Evolutionary conservation across 92 coral and sea anemone species (phyloP), one percentile per base, ranked within the genome.

Genomic region (Porites divaricata): DNA sequence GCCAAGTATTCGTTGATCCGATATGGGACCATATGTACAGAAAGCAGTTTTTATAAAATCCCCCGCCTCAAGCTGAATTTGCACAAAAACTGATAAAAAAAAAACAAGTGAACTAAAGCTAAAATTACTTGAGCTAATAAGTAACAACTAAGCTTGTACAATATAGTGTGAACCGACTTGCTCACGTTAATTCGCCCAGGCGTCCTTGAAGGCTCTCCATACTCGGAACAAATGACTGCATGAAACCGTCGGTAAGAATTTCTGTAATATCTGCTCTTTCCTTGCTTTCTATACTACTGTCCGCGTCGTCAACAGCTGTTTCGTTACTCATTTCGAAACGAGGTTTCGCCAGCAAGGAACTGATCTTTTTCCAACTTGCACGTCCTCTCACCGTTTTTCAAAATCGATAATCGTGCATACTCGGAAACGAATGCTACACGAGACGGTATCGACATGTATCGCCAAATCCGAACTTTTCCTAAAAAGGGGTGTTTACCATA

Each of bases 171-270:
- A 41, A 9, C 65, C 13, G 14, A 6, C 13, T 12, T 76, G 48
- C 99, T 83, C 91, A 97, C 99, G 95, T 97, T 57, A 97, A 75
- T 77, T 97, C 99, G 56, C 72, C 80, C 17, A 95, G 87, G 48
- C 93, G 86, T 57, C 82, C 95, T 72, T 93, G 90, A 50, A 92
- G 75, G 58, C 93, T 86, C 57, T 90, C 94, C 89, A 97, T 71
- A 72, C 88, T 92, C 41, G 99, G 99, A 23, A 92, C 79, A 62
- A 95, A 91, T 50, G 94, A 95, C 21, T 93, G 62, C 77, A 92
- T 70, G 62, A 95, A 90, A 41, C 98, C 99, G 28, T 86, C 87
- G 1, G 94, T 90, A 17, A 97, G 91, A 52, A 89, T 63, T 41
- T 91, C 94, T 7, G 92, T 86, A 49, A 96, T 90, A 26, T 84